Percentiles rank a stretch among this genome's conserved stretches.
Conservation (phyloP, 2,113 vertebrate genomes). For the Sterrhoptilus dennistouni region DNA sequence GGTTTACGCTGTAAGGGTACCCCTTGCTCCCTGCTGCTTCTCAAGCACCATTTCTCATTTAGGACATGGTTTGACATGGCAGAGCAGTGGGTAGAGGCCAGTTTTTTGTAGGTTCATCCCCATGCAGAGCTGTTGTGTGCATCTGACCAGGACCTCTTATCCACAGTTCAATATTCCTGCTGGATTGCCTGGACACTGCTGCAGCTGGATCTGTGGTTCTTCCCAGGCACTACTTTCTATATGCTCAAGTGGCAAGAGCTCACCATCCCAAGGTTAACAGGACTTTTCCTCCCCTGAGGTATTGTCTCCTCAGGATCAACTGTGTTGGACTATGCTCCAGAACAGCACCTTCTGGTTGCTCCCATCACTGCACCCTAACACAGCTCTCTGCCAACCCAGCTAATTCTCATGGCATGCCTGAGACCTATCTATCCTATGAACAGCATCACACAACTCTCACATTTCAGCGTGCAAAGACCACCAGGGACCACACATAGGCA, state of each 20-base stretch:
- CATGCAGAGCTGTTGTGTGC: not conserved
- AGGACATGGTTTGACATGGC: not conserved
- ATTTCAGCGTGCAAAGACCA: not conserved
- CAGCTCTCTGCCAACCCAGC: not conserved
- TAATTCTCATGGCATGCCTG: not conserved
- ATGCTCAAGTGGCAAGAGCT: not conserved
- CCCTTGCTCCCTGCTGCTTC: not conserved
- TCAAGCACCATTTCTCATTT: not conserved
- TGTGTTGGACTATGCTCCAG: rapidly evolving
- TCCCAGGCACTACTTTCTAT: not conserved
- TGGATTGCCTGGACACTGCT: not conserved
- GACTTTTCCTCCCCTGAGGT: not conserved
- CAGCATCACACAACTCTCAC: not conserved
- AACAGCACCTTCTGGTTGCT: not conserved
- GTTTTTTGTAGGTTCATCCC: not conserved
- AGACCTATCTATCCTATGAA: not conserved
- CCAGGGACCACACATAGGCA: not conserved
- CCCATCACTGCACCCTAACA: not conserved
- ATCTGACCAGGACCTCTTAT: not conserved
- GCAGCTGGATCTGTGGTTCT: not conserved
- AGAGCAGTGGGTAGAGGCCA: not conserved
- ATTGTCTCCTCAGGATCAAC: not conserved
- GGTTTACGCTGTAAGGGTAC: not conserved
- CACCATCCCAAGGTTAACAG: not conserved
- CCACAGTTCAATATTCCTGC: not conserved